Conservation (phyloP, 1,140 invertebrate species). For the Probaryconus sp. region DNA sequence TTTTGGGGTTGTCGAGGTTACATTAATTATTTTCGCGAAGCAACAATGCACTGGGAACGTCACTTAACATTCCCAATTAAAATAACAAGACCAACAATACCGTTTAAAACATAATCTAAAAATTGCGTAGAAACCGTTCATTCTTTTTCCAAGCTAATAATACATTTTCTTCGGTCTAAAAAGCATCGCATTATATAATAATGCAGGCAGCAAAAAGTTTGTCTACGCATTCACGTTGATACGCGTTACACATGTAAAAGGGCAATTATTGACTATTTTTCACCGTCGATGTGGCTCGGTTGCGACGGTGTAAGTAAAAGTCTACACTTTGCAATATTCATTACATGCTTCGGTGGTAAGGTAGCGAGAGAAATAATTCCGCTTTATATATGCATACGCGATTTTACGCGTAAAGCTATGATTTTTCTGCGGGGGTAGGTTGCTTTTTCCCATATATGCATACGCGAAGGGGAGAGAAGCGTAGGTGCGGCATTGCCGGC, state of each 20-base stretch:
- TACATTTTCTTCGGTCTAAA: constrained; percentile 60
- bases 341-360: constrained; percentile 58
- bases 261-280: constrained; percentile 57
- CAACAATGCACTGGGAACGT: too few relatives aligned
- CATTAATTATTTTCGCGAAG: too few relatives aligned
- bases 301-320: constrained; percentile 46
- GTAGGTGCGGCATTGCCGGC: constrained; percentile 47
- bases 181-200: constrained; percentile 54
- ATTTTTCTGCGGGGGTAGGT: constrained; percentile 70
- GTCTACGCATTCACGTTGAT: constrained; percentile 56
- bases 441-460: constrained; percentile 57
- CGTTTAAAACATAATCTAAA: too few relatives aligned
- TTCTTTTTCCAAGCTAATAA: constrained; percentile 55
- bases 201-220: constrained; percentile 55
- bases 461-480: constrained; percentile 46
- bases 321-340: constrained; percentile 54
- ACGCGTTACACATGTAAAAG: constrained; percentile 56
- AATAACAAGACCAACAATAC: too few relatives aligned
- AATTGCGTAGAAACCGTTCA: too few relatives aligned
- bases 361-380: constrained; percentile 70
- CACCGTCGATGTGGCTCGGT: constrained; percentile 32
- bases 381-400: constrained; percentile 75
- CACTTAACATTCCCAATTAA: too few relatives aligned
- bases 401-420: constrained; percentile 75
- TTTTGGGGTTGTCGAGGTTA: too few relatives aligned